Evolutionary conservation across 1,140 invertebrate genomes (phyloP).

Genomic region (Teleopsis dalmanni): DNA sequence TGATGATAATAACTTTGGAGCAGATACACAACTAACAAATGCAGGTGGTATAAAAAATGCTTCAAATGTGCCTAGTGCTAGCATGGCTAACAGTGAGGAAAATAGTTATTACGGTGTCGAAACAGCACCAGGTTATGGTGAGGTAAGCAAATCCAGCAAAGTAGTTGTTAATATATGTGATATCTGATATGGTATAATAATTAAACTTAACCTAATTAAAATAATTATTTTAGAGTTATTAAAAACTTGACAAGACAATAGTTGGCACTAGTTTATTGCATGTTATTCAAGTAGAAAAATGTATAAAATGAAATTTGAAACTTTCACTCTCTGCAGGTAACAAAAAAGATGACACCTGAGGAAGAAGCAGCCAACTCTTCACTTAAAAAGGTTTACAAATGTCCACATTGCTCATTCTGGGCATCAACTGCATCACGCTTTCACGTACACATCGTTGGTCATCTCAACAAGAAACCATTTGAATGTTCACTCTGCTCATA

Average conservation of each 20-base stretch:
- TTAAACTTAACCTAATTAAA: too few species aligned
- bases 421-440: constrained; percentile 84
- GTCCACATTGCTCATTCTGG: constrained; percentile 84
- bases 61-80: constrained; percentile 9
- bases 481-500: constrained; percentile 90
- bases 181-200: not conserved
- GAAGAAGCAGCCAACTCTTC: constrained; percentile 44
- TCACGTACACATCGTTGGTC: constrained; percentile 86
- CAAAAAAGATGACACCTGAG: constrained; percentile 43
- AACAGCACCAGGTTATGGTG: constrained; percentile 49
- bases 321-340: constrained; percentile 44
- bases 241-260: too few species aligned
- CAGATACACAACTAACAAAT: constrained; percentile 7
- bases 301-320: constrained; percentile 43
- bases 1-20: constrained; percentile 4
- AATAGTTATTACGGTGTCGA: constrained; percentile 47
- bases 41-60: constrained; percentile 18
- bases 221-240: too few species aligned
- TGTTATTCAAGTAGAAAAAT: not conserved
- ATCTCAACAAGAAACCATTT: constrained; percentile 87
- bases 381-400: constrained; percentile 71
- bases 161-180: not conserved
- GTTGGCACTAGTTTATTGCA: too few species aligned
- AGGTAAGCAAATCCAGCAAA: constrained; percentile 35
- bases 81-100: constrained; percentile 29